Evolutionary conservation across 2,797 vertebrate species (phyloP).

Genomic region (Coregonus suidteri): DNA sequence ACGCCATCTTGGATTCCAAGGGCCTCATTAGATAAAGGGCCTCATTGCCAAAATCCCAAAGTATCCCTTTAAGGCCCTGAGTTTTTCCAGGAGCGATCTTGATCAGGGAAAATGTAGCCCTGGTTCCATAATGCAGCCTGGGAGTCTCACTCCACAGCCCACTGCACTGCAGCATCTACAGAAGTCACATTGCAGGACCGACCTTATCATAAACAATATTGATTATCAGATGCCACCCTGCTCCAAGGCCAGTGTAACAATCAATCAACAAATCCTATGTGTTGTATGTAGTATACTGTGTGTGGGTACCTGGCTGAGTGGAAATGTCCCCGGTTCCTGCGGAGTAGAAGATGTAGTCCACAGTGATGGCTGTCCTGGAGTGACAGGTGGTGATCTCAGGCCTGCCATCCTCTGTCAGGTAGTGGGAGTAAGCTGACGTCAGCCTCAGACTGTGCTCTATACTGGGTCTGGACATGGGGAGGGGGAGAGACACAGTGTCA

Average conservation of each 20-base stretch:
- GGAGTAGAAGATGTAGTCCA: slow-evolving; percentile 96
- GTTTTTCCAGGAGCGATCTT: no score
- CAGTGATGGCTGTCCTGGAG: slow-evolving; percentile 76
- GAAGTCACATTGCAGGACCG: slow-evolving; percentile 32
- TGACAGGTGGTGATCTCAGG: slow-evolving; percentile 88
- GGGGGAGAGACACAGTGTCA: neutral
- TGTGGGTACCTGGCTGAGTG: slow-evolving; percentile 72
- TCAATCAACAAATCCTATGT: neutral
- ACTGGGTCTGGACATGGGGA: slow-evolving; percentile 53
- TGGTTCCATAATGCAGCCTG: neutral
- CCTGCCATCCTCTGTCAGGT: slow-evolving; percentile 74
- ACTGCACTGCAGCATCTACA: slow-evolving; percentile 17
- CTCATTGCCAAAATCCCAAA: slow-evolving; percentile 27
- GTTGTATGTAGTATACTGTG: neutral
- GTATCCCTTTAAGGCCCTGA: slow-evolving; percentile 66
- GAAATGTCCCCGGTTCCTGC: slow-evolving; percentile 52
- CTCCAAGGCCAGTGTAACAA: neutral
- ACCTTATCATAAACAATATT: neutral
- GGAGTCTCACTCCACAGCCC: neutral
- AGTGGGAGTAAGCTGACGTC: slow-evolving; percentile 88
- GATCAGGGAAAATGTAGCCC: slow-evolving; percentile 11
- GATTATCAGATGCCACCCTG: neutral
- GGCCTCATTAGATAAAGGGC: no score
- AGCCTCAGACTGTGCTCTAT: slow-evolving; percentile 84
- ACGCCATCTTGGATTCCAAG: no score